A percentile compares a stretch with the other conserved stretches of the same genome.
These are phyloP conservation scores for Brachyptera risi DNA, from an alignment of 2,888 invertebrate genomes.

Conservation along the genomic window DNA sequence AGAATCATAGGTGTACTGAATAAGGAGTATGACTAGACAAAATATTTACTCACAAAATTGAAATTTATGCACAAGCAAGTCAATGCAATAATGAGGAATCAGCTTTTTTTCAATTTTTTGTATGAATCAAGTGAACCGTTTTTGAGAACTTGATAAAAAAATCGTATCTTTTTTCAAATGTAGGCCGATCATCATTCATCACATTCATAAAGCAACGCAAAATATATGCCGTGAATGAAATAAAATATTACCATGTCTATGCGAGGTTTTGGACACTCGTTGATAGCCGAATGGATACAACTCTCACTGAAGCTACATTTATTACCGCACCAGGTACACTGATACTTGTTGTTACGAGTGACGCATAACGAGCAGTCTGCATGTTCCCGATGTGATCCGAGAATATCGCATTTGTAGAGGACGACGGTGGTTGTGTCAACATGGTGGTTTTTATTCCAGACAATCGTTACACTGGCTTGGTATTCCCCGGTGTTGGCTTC, in stretches of 20 bases:
- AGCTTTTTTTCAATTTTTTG: too few relatives aligned
- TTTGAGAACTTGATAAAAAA: too few relatives aligned
- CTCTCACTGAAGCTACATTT: conserved; percentile 81
- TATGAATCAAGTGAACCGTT: too few relatives aligned
- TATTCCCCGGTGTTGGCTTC: conserved; percentile 83
- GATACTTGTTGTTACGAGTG: conserved; percentile 83
- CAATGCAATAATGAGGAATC: too few relatives aligned
- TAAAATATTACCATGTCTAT: conserved; percentile 75
- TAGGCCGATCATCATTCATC: too few relatives aligned
- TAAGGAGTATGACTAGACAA: too few relatives aligned
- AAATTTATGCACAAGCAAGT: too few relatives aligned
- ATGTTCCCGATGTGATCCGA: conserved; percentile 90
- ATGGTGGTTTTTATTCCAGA: conserved; percentile 92
- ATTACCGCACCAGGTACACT: conserved; percentile 94
- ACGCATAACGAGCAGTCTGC: conserved; percentile 96
- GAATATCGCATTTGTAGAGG: conserved; percentile 91
- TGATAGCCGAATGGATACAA: conserved; percentile 73
- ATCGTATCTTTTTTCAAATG: too few relatives aligned
- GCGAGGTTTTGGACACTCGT: conserved; percentile 85
- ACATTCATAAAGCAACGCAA: too few relatives aligned
- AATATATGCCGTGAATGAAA: too few relatives aligned
- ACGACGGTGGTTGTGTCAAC: conserved; percentile 87
- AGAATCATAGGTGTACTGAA: too few relatives aligned
- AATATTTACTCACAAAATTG: too few relatives aligned
- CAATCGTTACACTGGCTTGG: conserved; percentile 81